These are phyloP conservation scores for Xestia sexstrigata DNA, from an alignment of 2,888 invertebrate species.

Conservation along the genomic window DNA sequence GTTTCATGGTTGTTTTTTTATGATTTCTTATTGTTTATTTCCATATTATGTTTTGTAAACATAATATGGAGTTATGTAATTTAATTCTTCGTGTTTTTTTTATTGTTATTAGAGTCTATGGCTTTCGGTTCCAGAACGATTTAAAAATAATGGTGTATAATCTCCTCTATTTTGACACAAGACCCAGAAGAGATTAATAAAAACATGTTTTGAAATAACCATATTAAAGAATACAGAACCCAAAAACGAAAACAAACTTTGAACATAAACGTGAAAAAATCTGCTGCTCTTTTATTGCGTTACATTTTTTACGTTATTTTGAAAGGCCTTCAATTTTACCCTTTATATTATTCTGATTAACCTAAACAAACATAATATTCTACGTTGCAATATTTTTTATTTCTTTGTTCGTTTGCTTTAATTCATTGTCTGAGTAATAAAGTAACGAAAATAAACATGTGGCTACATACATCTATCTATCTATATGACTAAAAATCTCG, in stretches of 20 bases:
- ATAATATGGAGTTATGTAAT: background rate
- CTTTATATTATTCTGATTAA: slow-evolving; percentile 73
- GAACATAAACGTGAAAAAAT: slow-evolving; percentile 23
- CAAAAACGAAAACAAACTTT: slow-evolving; percentile 6
- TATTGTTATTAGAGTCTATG: no score
- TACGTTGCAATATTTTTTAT: slow-evolving; percentile 59
- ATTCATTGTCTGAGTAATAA: slow-evolving; percentile 38
- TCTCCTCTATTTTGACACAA: background rate
- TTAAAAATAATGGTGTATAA: background rate
- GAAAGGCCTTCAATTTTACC: slow-evolving; percentile 70
- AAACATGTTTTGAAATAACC: background rate
- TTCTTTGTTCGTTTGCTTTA: slow-evolving; percentile 24
- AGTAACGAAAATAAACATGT: background rate
- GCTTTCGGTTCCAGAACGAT: no score
- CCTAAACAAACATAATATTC: slow-evolving; percentile 76
- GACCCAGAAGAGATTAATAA: background rate
- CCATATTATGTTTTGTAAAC: background rate
- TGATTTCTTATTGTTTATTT: background rate
- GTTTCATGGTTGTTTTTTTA: background rate
- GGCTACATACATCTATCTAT: background rate
- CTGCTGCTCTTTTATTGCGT: slow-evolving; percentile 47
- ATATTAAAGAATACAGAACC: slow-evolving; percentile 46
- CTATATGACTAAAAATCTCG: no score
- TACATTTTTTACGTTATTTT: slow-evolving; percentile 65
- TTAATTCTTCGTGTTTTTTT: no score